Evolutionary conservation across 2,797 vertebrate genomes (phyloP).

Genomic region (Moxostoma hubbsi): DNA sequence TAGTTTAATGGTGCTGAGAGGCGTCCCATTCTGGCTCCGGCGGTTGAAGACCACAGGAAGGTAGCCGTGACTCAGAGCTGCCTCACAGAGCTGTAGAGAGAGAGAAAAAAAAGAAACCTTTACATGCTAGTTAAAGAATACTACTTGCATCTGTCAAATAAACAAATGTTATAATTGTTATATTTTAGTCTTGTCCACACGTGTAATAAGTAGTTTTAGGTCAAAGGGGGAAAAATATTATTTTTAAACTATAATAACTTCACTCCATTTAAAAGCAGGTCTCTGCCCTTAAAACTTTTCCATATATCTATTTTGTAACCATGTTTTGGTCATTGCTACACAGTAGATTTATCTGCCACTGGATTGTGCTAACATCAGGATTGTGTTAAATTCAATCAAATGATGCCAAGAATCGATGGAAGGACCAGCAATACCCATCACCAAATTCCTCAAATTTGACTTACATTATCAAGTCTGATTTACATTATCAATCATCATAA

Average conservation of each 20-base stretch:
- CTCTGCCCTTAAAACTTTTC: conserved; percentile 16
- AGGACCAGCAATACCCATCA: conserved; percentile 18
- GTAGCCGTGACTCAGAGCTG: conserved; percentile 79
- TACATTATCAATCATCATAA: too few relatives aligned
- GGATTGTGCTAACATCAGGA: conserved; percentile 33
- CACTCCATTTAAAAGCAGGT: background rate
- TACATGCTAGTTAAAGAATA: background rate
- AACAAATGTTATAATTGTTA: conserved; percentile 30
- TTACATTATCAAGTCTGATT: background rate
- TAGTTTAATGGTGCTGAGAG: conserved; percentile 81
- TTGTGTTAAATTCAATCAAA: conserved; percentile 53
- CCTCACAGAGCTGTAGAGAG: conserved; percentile 78
- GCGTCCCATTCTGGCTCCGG: conserved; percentile 81
- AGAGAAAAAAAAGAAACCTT: background rate
- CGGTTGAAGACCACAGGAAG: conserved; percentile 85
- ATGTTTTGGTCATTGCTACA: conserved; percentile 7
- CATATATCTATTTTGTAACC: background rate
- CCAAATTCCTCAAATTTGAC: conserved; percentile 55
- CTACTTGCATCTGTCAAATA: background rate
- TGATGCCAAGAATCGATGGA: conserved; percentile 19
- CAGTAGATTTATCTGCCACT: conserved; percentile 32
- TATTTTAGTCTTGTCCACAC: conserved; percentile 21
- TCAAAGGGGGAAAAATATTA: too few relatives aligned
- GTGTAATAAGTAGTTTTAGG: conserved; percentile 13
- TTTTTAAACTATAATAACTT: background rate